These are phyloP conservation scores for Zoanthus gigantus DNA, from an alignment of 92 coral and sea anemone genomes.

Conservation along the genomic window DNA sequence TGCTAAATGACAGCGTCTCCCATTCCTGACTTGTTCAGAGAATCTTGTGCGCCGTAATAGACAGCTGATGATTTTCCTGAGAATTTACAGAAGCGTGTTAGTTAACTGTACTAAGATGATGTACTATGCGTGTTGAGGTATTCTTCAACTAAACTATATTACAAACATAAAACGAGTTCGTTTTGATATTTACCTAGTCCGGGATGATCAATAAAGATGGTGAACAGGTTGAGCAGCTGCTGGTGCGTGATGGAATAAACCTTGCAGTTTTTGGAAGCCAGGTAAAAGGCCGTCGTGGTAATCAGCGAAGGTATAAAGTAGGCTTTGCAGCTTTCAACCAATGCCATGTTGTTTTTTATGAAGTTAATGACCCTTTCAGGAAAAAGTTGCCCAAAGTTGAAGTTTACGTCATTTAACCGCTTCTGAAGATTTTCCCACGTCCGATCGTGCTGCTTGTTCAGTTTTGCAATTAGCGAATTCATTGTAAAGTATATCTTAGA, in stretches of 20 bases:
- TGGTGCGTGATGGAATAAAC: slow-evolving; percentile 42
- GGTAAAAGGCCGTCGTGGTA: slow-evolving; percentile 40
- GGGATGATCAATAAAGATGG: slow-evolving; percentile 60
- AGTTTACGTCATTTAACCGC: slow-evolving; percentile 41
- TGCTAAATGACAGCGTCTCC: not conserved
- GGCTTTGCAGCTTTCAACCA: slow-evolving; percentile 37
- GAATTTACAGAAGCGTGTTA: slow-evolving; percentile 9
- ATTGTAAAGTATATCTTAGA: too few species aligned
- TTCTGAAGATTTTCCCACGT: slow-evolving; percentile 53
- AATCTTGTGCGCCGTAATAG: slow-evolving; percentile 26
- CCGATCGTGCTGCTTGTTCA: slow-evolving; percentile 44
- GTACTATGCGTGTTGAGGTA: not conserved
- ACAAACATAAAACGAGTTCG: not conserved
- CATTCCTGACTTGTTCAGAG: not conserved
- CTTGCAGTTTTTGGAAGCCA: slow-evolving; percentile 32
- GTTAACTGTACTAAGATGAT: not conserved
- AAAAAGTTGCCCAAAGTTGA: slow-evolving; percentile 23
- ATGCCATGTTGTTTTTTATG: slow-evolving; percentile 37
- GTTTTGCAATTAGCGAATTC: slow-evolving; percentile 17
- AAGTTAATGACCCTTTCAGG: not conserved
- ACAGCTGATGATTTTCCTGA: slow-evolving; percentile 41
- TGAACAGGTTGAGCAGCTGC: slow-evolving; percentile 51
- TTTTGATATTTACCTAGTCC: slow-evolving; percentile 54
- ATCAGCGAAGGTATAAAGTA: slow-evolving; percentile 41
- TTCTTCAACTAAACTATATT: not conserved